Percentiles rank a stretch among this genome's conserved stretches.
phyloP scores from a whole-genome alignment of 2,888 invertebrate species.

The Mylabris sibirica region DNA sequence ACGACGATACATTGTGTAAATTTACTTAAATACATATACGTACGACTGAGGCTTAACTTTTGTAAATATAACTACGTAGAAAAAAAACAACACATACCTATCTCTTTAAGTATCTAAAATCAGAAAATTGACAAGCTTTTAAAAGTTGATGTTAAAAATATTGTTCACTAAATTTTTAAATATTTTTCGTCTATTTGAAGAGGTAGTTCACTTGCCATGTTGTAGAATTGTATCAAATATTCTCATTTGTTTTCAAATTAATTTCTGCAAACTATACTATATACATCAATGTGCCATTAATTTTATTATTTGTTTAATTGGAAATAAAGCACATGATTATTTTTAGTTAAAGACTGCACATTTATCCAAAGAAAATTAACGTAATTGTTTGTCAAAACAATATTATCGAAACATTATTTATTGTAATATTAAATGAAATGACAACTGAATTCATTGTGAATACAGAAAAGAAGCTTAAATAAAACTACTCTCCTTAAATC shows the following conservation, averaged over 20 bases:
- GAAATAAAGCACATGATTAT: slow-evolving; percentile 38
- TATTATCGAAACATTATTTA: slow-evolving; percentile 47
- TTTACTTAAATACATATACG: not conserved
- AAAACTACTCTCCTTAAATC: slow-evolving; percentile 44
- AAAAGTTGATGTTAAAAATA: slow-evolving; percentile 38
- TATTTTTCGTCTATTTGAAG: slow-evolving; percentile 42
- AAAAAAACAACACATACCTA: slow-evolving; percentile 38
- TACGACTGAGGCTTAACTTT: slow-evolving; percentile 48
- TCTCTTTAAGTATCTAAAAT: slow-evolving; percentile 37
- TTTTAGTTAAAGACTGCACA: slow-evolving; percentile 49
- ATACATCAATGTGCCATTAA: slow-evolving; percentile 39
- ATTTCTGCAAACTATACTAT: slow-evolving; percentile 36
- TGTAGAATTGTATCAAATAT: slow-evolving; percentile 31
- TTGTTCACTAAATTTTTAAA: slow-evolving; percentile 21
- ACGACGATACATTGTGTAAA: not conserved
- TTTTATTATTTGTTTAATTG: slow-evolving; percentile 29
- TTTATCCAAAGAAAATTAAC: slow-evolving; percentile 51
- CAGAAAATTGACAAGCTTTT: slow-evolving; percentile 40
- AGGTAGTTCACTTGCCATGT: slow-evolving; percentile 43
- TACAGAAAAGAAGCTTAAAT: slow-evolving; percentile 49
- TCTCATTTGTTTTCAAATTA: slow-evolving; percentile 30
- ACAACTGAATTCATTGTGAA: slow-evolving; percentile 49
- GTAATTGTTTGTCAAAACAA: slow-evolving; percentile 35
- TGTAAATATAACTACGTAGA: slow-evolving; percentile 45
- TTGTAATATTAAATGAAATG: slow-evolving; percentile 46